Percentiles rank a stretch among this genome's conserved stretches.
phyloP scores from a whole-genome alignment of 2,888 invertebrate genomes.

The Pilophorus perplexus region DNA sequence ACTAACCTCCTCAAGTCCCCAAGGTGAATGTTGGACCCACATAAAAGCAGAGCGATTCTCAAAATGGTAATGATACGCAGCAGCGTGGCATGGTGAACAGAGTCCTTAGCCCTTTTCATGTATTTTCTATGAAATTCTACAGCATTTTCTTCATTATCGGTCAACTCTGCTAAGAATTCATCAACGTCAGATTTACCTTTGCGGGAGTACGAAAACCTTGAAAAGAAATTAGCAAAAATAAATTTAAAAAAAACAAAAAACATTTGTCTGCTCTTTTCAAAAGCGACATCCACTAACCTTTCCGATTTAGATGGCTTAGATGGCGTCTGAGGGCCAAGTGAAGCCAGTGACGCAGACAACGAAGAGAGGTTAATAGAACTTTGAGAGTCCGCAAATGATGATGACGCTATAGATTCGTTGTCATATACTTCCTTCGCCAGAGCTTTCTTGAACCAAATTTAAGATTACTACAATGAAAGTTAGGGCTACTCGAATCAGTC shows the following conservation, averaged over 20 bases:
- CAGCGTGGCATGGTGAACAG: no score
- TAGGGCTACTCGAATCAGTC: no score
- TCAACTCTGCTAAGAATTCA: not conserved
- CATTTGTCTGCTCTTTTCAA: not conserved
- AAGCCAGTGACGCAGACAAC: conserved; percentile 26
- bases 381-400: no score
- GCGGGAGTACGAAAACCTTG: not conserved
- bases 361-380: conserved; percentile 31
- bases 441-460: no score
- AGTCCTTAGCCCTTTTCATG: not conserved
- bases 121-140: not conserved
- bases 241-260: not conserved
- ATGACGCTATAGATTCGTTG: no score
- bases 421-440: no score
- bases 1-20: conserved; percentile 18
- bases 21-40: conserved; percentile 3
- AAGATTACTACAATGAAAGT: no score
- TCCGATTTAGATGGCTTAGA: not conserved
- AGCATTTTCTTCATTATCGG: no score
- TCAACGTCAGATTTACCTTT: not conserved
- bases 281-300: not conserved
- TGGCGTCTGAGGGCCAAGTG: conserved; percentile 7
- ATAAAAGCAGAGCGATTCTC: conserved; percentile 15
- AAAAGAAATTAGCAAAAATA: not conserved
- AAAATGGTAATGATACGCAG: not conserved